Evolutionary conservation across 2,113 vertebrate genomes (phyloP), one percentile per base, ranked within the genome.

Genomic region (Morone saxatilis): DNA sequence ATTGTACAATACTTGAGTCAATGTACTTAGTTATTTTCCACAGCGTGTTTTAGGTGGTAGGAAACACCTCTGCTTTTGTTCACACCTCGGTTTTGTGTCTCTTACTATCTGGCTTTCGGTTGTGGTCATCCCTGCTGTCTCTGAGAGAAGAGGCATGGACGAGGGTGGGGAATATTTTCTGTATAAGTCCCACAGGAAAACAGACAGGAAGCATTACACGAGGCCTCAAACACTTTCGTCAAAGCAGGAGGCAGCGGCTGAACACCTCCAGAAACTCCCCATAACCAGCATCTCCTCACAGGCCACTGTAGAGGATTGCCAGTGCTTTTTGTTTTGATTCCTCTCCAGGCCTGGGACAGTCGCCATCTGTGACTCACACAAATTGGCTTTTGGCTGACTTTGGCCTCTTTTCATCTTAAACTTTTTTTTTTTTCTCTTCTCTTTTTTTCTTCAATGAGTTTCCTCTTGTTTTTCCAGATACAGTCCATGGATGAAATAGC

Each of bases 401-500:
- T 90, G 80, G 87, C 83, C 47, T 12, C 54, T 56, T 84, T 86
- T 90, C 83, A 75, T 86, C 71, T 67, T 2, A 3, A 68, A 47
- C 16, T 17, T 71, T 76, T 82, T 67, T 69, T 76, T 72, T 76
- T 72, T 78, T 67, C 31, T 31, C 31, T 31, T 31, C 31, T 31
- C 31, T 31, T 79, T 79, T 38, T 57, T 41, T 86, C 68, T 73
- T 78, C 65, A 76, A 75, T 81, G 77, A 90, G 90, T 89, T 93
- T 93, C 88, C 91, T 89, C 88, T 90, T 93, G 90, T 91, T 91
- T 81, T 90, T 90, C 92, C 91, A 92, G 86, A 88, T 89, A 73
- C 68, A 88, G 87, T 85, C 66, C 14, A 61, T 63, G 82, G 81
- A 90, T 89, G 73, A 89, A 91, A 88, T 86, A 87, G 82, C 41